phyloP scores from a whole-genome alignment of 2,888 invertebrate genomes.

The Mechanitis messenoides region DNA sequence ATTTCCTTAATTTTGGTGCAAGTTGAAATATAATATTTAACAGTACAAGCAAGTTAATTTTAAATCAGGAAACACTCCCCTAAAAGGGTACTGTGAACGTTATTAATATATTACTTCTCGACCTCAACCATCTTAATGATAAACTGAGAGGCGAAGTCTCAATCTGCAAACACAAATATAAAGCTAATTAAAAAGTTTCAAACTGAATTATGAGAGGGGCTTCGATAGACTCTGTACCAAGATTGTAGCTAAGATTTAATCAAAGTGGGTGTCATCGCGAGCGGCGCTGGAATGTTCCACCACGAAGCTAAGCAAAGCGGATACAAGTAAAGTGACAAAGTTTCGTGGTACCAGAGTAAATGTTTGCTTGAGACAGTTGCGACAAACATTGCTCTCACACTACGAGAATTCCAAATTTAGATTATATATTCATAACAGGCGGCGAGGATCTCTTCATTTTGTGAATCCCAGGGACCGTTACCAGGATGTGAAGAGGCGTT shows the following conservation, averaged over 20 bases:
- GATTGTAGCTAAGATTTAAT: conserved; percentile 70
- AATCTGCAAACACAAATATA: conserved; percentile 77
- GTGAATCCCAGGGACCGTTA: conserved; percentile 60
- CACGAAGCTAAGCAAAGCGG: conserved; percentile 28
- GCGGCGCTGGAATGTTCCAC: conserved; percentile 48
- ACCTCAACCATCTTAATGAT: conserved; percentile 66
- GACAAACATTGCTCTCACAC: conserved; percentile 71
- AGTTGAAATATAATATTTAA: too few species aligned
- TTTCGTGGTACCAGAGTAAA: conserved; percentile 44
- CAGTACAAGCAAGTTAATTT: too few species aligned
- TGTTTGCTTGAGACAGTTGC: conserved; percentile 63
- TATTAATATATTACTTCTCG: conserved; percentile 68
- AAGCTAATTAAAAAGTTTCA: conserved; percentile 77
- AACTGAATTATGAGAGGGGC: conserved; percentile 77
- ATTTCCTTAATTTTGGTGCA: too few species aligned
- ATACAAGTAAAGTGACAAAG: conserved; percentile 31
- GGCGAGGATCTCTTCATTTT: conserved; percentile 60
- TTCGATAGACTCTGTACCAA: conserved; percentile 69
- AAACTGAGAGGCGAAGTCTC: conserved; percentile 69
- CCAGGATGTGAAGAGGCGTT: conserved; percentile 29
- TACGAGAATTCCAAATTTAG: conserved; percentile 72
- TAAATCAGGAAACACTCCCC: not conserved
- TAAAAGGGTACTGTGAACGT: conserved; percentile 35
- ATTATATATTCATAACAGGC: conserved; percentile 75
- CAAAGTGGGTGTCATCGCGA: conserved; percentile 55